Evolutionary conservation across 2,797 vertebrate species (phyloP).

Genomic region (Melanotaenia parkinsoni): DNA sequence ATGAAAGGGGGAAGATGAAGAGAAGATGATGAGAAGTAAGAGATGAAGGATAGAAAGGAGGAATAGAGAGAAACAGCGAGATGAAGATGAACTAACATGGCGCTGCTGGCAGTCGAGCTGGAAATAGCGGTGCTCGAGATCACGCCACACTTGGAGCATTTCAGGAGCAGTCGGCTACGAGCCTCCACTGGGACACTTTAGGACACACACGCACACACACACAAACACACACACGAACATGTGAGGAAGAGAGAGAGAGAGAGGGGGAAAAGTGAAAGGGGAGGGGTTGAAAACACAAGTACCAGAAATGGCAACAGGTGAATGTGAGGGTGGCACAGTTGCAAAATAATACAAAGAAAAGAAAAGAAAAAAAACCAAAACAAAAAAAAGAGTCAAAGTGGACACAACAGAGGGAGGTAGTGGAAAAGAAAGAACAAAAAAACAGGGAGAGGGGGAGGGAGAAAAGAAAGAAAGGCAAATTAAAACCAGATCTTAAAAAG

Average conservation of each 20-base stretch:
- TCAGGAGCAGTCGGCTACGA: constrained; percentile 91
- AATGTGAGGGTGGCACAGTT: constrained; percentile 52
- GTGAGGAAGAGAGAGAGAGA: constrained; percentile 13
- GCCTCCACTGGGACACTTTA: constrained; percentile 85
- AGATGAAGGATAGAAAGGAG: constrained; percentile 10
- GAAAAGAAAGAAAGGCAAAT: constrained; percentile 77
- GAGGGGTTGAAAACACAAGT: constrained; percentile 43
- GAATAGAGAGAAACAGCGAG: constrained; percentile 41
- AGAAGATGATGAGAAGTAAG: constrained; percentile 14
- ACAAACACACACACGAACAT: constrained; percentile 46
- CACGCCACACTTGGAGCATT: constrained; percentile 98
- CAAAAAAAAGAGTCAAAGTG: constrained; percentile 32
- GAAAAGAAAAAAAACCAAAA: constrained; percentile 4
- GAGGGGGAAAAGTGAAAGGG: not conserved
- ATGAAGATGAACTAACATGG: constrained; percentile 94
- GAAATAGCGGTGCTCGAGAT: constrained; percentile 95
- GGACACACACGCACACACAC: constrained; percentile 50
- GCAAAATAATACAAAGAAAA: constrained; percentile 38
- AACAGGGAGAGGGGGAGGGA: constrained; percentile 26
- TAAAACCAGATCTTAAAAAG: constrained; percentile 79
- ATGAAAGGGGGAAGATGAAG: constrained; percentile 8
- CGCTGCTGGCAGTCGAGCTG: constrained; percentile 93
- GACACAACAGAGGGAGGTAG: constrained; percentile 46
- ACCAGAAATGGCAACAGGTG: constrained; percentile 43
- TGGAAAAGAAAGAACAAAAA: constrained; percentile 32